Base-by-base conservation (phyloP, 2,888 invertebrate species). In the Subacronicta megacephala region DNA sequence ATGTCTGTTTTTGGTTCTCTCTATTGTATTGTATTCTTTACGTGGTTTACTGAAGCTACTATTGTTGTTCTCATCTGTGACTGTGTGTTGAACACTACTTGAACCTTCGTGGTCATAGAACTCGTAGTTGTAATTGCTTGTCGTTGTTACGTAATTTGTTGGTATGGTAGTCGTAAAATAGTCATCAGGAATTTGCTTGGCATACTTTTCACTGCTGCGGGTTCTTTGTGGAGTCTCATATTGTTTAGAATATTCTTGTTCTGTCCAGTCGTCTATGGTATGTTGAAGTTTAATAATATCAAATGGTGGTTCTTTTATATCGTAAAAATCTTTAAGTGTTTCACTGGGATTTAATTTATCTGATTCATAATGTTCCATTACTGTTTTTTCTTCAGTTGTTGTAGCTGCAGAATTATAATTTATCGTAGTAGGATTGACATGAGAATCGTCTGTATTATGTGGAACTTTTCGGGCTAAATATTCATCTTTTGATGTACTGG, bases 251-350 rank as follows among this genome's bases (percentile, higher is more conserved):
- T 95, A 97, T 75, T 96, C 96, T 88, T 96, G 96, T 75, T 96
- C 96, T 0, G 97, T 98, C 98, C 98, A 98, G 64, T 96, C 96
- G 75, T 98, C 97, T 54, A 98, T 98, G 72, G 97, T 97, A 72
- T 97, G 97, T 82, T 97, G 97, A 33, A 98, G 89, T 78, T 96
- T 95, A 12, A 96, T 95, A 12, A 97, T 95, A 80, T 97, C 97
- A 75, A 97, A 96, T 0, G 96, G 95, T 26, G 94, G 95, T 66
- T 95, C 95, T 60, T 90, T 93, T 0, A 90, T 88, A 62, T 93
- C 93, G 57, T 93, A 92, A 9, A 90, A 75, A 59, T 93, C 90
- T 56, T 88, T 91, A 2, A 86, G 63, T 62, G 87, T 80, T 65
- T 81, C 50, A 79, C 87, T 87, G 77, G 90, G 62, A 78, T 87